Base-by-base conservation (phyloP, 2,113 vertebrate genomes). In the Dasypus novemcinctus region DNA sequence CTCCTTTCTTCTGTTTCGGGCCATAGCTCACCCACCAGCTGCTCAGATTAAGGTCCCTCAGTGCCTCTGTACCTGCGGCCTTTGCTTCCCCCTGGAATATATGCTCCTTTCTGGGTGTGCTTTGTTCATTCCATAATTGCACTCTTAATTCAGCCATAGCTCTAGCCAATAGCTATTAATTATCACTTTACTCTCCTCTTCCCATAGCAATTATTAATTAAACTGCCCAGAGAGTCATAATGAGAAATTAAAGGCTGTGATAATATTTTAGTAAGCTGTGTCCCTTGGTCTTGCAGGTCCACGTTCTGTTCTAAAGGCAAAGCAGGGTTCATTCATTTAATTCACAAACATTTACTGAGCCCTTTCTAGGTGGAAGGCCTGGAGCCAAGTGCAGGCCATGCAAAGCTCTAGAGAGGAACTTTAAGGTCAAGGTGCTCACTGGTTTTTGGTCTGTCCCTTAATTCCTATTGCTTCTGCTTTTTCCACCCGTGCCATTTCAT, bases 181-280 rank as follows among this genome's bases (percentile, higher is more conserved):
- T 83, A 93, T 82, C 89, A 87, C 91, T 95, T 96, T 95, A 59
- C 36, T 95, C 71, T 95, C 36, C 17, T 96, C 72, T 97, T 96
- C 93, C 79, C 94, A 87, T 59, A 89, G 91, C 91, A 96, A 93
- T 97, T 97, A 97, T 97, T 97, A 97, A 97, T 97, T 97, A 96
- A 93, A 95, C 84, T 97, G 72, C 71, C 92, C 71, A 87, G 78
- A 95, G 87, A 95, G 80, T 81, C 85, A 90, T 96, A 94, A 98
- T 95, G 97, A 95, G 93, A 97, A 96, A 89, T 91, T 95, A 97
- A 97, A 96, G 89, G 54, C 89, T 95, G 71, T 84, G 83, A 84
- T 96, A 96, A 96, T 97, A 95, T 95, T 95, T 95, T 95, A 87
- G 89, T 36, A 93, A 96, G 71, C 75, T 87, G 25, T 49, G 46